A percentile compares a stretch with the other conserved stretches of the same genome.
These are phyloP conservation scores for Heteropelma amictum DNA, from an alignment of 2,888 invertebrate species.

Conservation along the genomic window DNA sequence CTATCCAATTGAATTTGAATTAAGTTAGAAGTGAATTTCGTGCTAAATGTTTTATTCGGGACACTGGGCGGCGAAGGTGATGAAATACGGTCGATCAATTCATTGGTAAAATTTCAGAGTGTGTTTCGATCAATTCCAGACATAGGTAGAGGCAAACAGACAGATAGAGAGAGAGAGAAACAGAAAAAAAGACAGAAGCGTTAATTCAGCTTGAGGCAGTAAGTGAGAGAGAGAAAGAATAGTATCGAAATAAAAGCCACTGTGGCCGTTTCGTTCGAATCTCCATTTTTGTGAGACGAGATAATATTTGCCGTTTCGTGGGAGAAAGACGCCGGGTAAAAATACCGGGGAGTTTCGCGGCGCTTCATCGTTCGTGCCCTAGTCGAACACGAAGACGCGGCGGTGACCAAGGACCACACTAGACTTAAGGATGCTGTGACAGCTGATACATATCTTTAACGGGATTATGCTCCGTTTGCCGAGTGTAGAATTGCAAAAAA, in stretches of 20 bases:
- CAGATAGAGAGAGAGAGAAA: constrained; percentile 68
- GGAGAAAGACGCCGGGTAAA: constrained; percentile 74
- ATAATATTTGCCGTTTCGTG: background rate
- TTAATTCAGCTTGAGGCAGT: too few species aligned
- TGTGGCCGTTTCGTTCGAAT: constrained; percentile 1
- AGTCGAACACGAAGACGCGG: constrained; percentile 45
- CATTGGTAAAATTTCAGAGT: constrained; percentile 1
- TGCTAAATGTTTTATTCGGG: background rate
- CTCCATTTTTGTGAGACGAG: background rate
- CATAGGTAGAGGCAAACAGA: background rate
- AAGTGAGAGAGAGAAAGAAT: constrained; percentile 58
- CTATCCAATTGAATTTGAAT: background rate
- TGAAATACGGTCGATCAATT: background rate
- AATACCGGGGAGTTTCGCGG: constrained; percentile 16
- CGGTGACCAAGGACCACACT: constrained; percentile 42
- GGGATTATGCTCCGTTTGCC: background rate
- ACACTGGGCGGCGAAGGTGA: background rate
- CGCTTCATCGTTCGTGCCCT: constrained; percentile 28
- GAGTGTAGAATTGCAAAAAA: background rate
- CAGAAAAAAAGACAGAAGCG: too few species aligned
- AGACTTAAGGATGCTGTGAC: constrained; percentile 37
- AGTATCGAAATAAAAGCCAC: constrained; percentile 13
- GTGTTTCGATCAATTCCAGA: background rate
- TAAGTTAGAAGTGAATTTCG: background rate
- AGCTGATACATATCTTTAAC: background rate